Base-by-base conservation (phyloP, 2,888 invertebrate genomes). In the Agrochola lychnidis region DNA sequence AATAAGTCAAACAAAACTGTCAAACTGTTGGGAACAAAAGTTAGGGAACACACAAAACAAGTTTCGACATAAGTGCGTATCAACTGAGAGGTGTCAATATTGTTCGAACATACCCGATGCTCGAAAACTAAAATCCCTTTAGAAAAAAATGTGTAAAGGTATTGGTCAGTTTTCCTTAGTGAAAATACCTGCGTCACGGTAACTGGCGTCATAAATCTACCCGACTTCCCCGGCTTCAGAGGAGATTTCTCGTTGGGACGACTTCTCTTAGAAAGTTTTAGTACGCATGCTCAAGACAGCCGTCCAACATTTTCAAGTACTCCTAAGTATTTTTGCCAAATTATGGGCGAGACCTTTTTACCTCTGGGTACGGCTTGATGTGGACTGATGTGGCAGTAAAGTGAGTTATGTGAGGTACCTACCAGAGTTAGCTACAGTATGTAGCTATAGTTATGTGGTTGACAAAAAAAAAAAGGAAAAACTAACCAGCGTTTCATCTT, bases 171-270 rank as follows among this genome's bases (percentile, higher is more conserved):
- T 91, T 92, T 86, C 89, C 87, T 88, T 85, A 83, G 86, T 81
- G 87, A 92, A 94, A 95, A 95, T 95, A 95, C 95, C 95, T 95
- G 94, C 92, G 94, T 94, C 94, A 92, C 92, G 92, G 91, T 94
- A 95, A 95, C 94, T 92, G 92, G 91, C 90, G 87, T 91, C 91
- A 95, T 96, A 95, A 96, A 96, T 96, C 95, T 94, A 85, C 71
- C 68, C 76, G 76, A 72, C 79, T 83, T 83, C 53, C 86, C 87
- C 89, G 91, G 93, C 91, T 95, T 94, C 93, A 93, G 93, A 93
- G 94, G 93, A 94, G 94, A 94, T 94, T 94, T 94, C 93, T 93
- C 93, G 90, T 92, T 85, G 91, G 92, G 90, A 88, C 91, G 90
- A 91, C 91, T 90, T 90, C 90, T 91, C 92, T 90, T 89, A 88